Evolutionary conservation across 2,888 invertebrate species (phyloP).

Genomic region (Tuberolachnus salignus): DNA sequence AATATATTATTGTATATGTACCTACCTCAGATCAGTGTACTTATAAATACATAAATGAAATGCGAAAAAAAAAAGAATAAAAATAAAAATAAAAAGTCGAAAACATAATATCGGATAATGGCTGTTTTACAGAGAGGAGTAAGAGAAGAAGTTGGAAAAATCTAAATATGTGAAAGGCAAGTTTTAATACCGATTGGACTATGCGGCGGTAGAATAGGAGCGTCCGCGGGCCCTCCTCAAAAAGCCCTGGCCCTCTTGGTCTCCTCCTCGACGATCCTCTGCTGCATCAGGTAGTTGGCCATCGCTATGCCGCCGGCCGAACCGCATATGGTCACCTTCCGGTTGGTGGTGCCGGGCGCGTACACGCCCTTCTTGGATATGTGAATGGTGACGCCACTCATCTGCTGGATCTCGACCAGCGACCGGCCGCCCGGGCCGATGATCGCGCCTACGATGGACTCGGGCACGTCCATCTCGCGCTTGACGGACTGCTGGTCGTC

Average conservation of each 20-base stretch:
- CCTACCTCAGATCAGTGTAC: no score
- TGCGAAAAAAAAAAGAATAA: no score
- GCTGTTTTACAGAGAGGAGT: no score
- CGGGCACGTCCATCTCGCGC: slow-evolving; percentile 81
- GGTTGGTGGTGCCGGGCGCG: slow-evolving; percentile 95
- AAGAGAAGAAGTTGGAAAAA: not conserved
- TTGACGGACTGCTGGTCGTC: slow-evolving; percentile 48
- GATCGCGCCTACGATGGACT: slow-evolving; percentile 96
- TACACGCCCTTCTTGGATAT: slow-evolving; percentile 98
- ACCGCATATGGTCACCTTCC: slow-evolving; percentile 95
- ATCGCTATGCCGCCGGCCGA: slow-evolving; percentile 84
- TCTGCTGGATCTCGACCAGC: slow-evolving; percentile 95
- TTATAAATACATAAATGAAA: no score
- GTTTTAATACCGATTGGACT: slow-evolving; percentile 8
- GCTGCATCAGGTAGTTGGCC: slow-evolving; percentile 95
- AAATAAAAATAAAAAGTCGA: no score
- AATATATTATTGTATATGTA: no score
- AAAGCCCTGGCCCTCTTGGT: slow-evolving; percentile 71
- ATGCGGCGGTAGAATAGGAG: not conserved
- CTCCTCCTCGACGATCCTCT: slow-evolving; percentile 95
- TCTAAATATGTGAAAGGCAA: not conserved
- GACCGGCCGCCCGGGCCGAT: slow-evolving; percentile 95
- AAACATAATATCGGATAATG: no score
- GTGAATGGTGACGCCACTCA: slow-evolving; percentile 96
- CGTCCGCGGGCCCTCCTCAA: not conserved